These are phyloP conservation scores for Dendroctonus ponderosae DNA, from an alignment of 1,140 invertebrate species.

Conservation along the genomic window DNA sequence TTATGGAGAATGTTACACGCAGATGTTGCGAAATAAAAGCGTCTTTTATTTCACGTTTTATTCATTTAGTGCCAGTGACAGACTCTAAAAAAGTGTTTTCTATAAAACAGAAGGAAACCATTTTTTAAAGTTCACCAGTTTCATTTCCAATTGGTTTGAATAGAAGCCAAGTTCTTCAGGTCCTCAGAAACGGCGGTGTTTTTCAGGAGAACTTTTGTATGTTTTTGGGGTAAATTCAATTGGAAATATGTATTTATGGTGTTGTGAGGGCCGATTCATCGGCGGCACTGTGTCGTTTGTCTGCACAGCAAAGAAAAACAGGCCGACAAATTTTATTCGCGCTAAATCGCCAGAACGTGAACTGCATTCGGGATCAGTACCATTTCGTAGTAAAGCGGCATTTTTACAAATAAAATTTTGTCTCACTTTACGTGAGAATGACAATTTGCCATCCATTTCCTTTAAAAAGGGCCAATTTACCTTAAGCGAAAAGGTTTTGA, in stretches of 20 bases:
- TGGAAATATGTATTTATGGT: too few species aligned
- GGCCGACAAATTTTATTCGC: conserved; percentile 16
- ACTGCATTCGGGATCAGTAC: conserved; percentile 9
- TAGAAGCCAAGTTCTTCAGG: too few species aligned
- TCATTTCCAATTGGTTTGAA: too few species aligned
- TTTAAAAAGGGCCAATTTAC: neutral
- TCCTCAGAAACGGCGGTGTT: too few species aligned
- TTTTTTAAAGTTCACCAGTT: too few species aligned
- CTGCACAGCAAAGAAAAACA: conserved; percentile 1
- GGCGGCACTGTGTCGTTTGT: conserved; percentile 9
- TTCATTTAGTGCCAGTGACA: too few species aligned
- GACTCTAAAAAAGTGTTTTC: too few species aligned
- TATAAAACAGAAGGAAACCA: too few species aligned
- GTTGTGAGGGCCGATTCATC: neutral
- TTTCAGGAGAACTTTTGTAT: too few species aligned
- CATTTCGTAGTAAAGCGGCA: neutral
- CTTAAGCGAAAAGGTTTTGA: too few species aligned
- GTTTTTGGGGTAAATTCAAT: too few species aligned
- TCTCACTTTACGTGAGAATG: neutral
- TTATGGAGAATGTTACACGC: conserved; percentile 10
- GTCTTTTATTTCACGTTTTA: too few species aligned
- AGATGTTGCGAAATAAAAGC: neutral
- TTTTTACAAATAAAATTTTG: conserved; percentile 6
- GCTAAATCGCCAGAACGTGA: conserved; percentile 17
- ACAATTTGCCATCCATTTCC: neutral